These are phyloP conservation scores for Chlamydotis undulata DNA, from an alignment of 2,113 vertebrate species.

Conservation along the genomic window DNA sequence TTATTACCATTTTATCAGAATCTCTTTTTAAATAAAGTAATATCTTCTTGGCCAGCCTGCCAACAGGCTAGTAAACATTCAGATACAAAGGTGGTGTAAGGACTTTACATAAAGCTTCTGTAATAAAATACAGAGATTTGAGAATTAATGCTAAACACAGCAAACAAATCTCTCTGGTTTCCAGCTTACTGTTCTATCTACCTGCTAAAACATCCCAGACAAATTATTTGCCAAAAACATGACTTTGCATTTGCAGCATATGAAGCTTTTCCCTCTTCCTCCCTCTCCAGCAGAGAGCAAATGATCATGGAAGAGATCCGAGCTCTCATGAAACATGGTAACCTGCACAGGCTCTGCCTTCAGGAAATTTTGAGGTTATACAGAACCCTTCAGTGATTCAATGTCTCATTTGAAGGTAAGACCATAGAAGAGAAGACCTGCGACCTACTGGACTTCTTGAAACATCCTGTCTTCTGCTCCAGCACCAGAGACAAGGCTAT, in stretches of 20 bases:
- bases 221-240: background rate
- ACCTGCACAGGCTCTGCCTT: background rate
- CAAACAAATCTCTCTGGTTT: background rate
- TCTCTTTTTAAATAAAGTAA: background rate
- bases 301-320: background rate
- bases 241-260: background rate
- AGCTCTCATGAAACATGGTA: background rate
- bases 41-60: background rate
- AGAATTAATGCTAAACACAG: background rate
- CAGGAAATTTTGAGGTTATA: background rate
- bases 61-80: background rate
- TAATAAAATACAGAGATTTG: background rate
- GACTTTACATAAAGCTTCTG: background rate
- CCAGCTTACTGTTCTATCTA: background rate
- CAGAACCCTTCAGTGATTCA: background rate
- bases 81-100: background rate
- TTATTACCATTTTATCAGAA: conserved; percentile 1
- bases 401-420: background rate
- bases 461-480: background rate
- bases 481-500: background rate
- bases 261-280: background rate
- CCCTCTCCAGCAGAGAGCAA: background rate
- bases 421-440: background rate
- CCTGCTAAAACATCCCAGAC: background rate
- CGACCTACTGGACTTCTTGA: background rate